A percentile compares a stretch with the other conserved stretches of the same genome.
Evolutionary conservation across 2,888 invertebrate species (phyloP).

Genomic region (Zygothrica quintamaculata): DNA sequence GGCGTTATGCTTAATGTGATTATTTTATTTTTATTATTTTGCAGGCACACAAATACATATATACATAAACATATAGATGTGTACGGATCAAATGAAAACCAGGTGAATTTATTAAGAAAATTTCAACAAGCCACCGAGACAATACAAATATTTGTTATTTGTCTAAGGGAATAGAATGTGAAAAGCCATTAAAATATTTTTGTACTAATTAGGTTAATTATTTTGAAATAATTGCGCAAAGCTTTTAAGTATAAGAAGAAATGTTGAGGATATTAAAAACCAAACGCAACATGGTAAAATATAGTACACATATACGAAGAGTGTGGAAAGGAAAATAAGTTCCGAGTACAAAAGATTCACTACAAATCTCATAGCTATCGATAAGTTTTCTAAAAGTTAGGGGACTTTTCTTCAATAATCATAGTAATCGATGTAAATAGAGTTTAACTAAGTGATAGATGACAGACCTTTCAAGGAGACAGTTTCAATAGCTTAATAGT

Average conservation of each 20-base stretch:
- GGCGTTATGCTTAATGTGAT: conserved; percentile 71
- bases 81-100: conserved; percentile 6
- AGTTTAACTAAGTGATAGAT: too few relatives aligned
- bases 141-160: background rate
- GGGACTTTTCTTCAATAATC: too few relatives aligned
- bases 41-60: conserved; percentile 22
- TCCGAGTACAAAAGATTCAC: too few relatives aligned
- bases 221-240: conserved; percentile 6
- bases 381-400: too few relatives aligned
- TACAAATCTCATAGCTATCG: too few relatives aligned
- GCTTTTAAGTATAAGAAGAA: background rate
- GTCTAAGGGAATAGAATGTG: conserved; percentile 26
- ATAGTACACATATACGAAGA: too few relatives aligned
- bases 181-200: conserved; percentile 24
- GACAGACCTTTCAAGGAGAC: too few relatives aligned
- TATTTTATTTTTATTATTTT: conserved; percentile 65
- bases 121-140: conserved; percentile 20
- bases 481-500: too few relatives aligned
- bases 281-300: too few relatives aligned
- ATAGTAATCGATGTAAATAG: too few relatives aligned
- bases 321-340: too few relatives aligned
- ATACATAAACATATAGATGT: background rate
- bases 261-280: too few relatives aligned
- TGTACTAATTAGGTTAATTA: conserved; percentile 22
- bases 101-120: conserved; percentile 53